Conservation (phyloP, 2,113 vertebrate genomes). For the Phrynocephalus versicolor region DNA sequence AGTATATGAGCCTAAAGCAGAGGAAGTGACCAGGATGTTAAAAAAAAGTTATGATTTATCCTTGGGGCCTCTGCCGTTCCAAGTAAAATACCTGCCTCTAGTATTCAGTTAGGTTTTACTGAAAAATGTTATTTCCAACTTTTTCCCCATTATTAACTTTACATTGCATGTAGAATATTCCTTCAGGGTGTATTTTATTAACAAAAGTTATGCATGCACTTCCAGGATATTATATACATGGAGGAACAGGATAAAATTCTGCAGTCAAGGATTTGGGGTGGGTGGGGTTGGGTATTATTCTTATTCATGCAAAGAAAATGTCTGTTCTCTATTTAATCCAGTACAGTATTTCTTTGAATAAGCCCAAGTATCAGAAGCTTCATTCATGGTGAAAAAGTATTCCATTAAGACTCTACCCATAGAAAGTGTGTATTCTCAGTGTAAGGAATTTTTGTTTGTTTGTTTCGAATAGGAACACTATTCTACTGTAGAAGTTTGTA, state of each 20-base stretch:
- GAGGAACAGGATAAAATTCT: not conserved
- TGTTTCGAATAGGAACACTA: not conserved
- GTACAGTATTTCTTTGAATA: conserved; percentile 7
- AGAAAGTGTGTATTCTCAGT: not conserved
- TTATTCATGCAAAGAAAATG: not conserved
- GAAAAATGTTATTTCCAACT: not conserved
- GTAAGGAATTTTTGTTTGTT: not conserved
- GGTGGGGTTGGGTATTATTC: not conserved
- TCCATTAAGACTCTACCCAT: not conserved
- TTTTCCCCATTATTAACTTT: conserved; percentile 19
- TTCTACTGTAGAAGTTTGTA: not conserved
- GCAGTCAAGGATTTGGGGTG: not conserved
- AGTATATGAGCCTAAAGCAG: not conserved
- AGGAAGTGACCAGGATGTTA: not conserved
- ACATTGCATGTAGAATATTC: not conserved
- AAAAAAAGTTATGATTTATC: not conserved
- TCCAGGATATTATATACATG: not conserved
- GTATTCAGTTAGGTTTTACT: not conserved
- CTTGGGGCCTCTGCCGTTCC: not conserved
- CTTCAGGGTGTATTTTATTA: conserved; percentile 15
- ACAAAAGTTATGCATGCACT: not conserved
- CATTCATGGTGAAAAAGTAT: conserved; percentile 6
- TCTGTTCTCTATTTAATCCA: not conserved
- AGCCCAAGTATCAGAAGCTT: not conserved
- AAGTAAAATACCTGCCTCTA: not conserved